Conservation (phyloP, 2,113 vertebrate species). For the Callipepla californica region DNA sequence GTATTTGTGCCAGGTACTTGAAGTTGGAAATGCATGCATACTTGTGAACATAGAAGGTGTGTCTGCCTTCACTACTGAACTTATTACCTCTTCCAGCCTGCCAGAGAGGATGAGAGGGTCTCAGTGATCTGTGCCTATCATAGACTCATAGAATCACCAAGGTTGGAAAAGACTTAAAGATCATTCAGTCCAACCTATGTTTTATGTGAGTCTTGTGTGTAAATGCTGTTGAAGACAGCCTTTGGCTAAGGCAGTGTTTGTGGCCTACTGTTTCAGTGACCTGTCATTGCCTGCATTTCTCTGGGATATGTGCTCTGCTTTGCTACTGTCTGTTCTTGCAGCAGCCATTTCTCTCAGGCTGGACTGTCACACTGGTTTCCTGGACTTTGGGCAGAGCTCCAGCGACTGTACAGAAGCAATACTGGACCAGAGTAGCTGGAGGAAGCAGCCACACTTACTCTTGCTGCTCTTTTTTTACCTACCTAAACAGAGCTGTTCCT, state of each 20-base stretch:
- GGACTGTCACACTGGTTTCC: background rate
- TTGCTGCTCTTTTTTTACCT: background rate
- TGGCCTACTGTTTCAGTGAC: background rate
- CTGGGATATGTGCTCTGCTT: background rate
- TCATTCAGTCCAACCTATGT: too few species aligned
- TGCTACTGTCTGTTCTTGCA: background rate
- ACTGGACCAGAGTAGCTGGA: background rate
- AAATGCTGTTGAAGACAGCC: background rate
- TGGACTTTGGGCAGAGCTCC: background rate
- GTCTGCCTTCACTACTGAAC: background rate
- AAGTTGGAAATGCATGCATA: background rate
- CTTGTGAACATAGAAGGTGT: background rate
- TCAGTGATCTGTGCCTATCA: background rate
- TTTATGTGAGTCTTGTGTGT: background rate
- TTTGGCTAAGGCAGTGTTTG: background rate
- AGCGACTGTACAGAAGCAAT: background rate
- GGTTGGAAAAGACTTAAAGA: too few species aligned
- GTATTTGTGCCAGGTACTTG: background rate
- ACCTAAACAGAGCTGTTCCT: background rate
- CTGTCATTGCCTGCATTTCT: background rate
- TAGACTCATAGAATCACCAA: too few species aligned
- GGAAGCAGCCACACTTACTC: background rate
- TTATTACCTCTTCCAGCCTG: background rate
- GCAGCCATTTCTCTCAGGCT: background rate
- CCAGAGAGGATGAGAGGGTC: background rate